Evolutionary conservation across 2,888 invertebrate genomes (phyloP).

Genomic region (Galeopsomyia nigrocyanea): DNA sequence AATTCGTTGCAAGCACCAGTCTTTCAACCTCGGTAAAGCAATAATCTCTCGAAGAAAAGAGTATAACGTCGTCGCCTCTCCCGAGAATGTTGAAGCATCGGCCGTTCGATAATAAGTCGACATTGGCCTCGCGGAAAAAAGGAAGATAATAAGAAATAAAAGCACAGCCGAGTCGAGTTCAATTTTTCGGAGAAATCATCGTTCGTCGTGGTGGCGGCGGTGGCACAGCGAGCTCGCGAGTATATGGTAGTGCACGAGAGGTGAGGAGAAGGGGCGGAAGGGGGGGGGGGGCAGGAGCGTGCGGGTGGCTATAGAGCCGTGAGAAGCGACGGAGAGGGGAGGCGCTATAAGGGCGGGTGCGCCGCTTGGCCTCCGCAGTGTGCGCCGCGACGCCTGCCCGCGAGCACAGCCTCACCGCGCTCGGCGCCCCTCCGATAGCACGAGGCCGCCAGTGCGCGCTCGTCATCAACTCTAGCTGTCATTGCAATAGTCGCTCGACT

Average conservation of each 20-base stretch:
- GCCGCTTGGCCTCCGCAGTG: conserved; percentile 66
- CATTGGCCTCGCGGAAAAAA: not conserved
- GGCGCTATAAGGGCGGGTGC: conserved; percentile 68
- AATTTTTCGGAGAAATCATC: too few species aligned
- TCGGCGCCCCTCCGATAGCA: too few species aligned
- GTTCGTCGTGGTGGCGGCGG: not conserved
- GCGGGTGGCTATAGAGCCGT: too few species aligned
- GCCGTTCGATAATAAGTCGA: not conserved
- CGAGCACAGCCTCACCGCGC: conserved; percentile 12
- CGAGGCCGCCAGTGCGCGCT: not conserved
- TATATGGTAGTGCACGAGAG: too few species aligned
- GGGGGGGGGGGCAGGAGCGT: conserved; percentile 33
- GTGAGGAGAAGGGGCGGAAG: conserved; percentile 40
- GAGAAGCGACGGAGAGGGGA: conserved; percentile 58
- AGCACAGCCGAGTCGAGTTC: too few species aligned
- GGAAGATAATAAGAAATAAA: not conserved
- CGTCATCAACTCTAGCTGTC: not conserved
- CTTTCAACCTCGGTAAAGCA: too few species aligned
- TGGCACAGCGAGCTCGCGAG: not conserved
- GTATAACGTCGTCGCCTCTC: too few species aligned
- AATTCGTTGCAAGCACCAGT: too few species aligned
- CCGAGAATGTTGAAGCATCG: too few species aligned
- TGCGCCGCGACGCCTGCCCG: conserved; percentile 65
- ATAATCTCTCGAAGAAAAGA: too few species aligned
- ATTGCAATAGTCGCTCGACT: not conserved